Percentiles rank a stretch among this genome's conserved stretches.
Conservation (phyloP, 2,797 vertebrate genomes). For the Eulemur coronatus region DNA sequence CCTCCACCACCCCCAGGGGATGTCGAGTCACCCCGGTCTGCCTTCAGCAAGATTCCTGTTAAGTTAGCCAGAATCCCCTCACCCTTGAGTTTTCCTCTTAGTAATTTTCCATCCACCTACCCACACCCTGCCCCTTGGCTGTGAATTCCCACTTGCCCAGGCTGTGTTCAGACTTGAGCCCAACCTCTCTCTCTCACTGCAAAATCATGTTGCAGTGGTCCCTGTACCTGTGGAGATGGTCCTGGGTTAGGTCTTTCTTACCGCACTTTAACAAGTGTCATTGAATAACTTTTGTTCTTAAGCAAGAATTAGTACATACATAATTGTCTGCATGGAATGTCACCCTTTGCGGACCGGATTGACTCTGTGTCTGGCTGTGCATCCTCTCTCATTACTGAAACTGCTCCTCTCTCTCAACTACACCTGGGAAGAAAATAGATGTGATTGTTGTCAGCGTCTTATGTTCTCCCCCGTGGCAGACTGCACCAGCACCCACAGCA, state of each 20-base stretch:
- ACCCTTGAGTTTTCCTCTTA: not conserved
- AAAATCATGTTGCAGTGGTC: not conserved
- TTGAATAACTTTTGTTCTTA: not conserved
- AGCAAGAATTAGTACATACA: not conserved
- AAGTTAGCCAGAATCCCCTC: not conserved
- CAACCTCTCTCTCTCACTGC: not conserved
- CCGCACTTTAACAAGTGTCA: not conserved
- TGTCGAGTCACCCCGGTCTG: too few relatives aligned
- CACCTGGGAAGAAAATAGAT: not conserved
- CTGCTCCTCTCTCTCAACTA: not conserved
- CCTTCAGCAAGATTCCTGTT: not conserved
- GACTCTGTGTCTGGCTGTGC: not conserved
- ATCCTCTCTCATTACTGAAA: not conserved
- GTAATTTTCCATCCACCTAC: not conserved
- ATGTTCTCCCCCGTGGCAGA: rapidly evolving
- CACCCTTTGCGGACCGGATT: rapidly evolving
- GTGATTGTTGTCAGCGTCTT: not conserved
- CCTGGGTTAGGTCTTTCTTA: not conserved
- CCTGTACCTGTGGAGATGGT: too few relatives aligned
- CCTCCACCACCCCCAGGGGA: not conserved
- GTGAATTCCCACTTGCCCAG: not conserved
- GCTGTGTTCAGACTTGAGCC: not conserved
- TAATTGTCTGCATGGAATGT: not conserved
- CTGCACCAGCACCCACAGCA: too few relatives aligned
- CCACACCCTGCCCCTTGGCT: not conserved